Evolutionary conservation across 1,140 invertebrate species (phyloP), one percentile per base, ranked within the genome.

Genomic region (Micrasema minimum): DNA sequence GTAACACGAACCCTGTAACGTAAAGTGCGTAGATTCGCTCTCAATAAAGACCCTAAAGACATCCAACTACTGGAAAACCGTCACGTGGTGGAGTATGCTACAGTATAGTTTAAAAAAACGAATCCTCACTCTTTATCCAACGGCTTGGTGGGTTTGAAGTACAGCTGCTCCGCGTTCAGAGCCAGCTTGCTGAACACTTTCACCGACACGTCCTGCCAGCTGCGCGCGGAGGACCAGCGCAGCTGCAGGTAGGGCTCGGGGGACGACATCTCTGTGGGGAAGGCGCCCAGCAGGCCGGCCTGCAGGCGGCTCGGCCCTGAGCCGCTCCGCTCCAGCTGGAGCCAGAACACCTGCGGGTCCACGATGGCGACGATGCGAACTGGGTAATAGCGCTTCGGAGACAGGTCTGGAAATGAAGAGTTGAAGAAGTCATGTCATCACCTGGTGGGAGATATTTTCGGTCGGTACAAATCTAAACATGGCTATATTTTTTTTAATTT

Each of bases 261-360:
- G 14, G 22, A 2, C 16, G 37, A 14, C 4, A 22, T 9, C 16
- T 37, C 6, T 2, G 18, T 18, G 6, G 55, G 55, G 18, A 18
- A 59, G 31, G 35, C 16, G 55, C 35, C n/a, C 31, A 41, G 16
- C 37, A 59, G 37, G 14, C 55, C 55, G 10, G 55, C 55, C 55
- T 59, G 55, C 6, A 59, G 37, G 35, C n/a, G n/a, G 23, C 50
- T 12, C n/a, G 50, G 10, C 50, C 23, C 23, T 9, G 11, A 14
- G 12, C 1, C 20, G 50, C 23, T 51, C 50, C 10, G 11, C 50
- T 26, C 5, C 10, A 53, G 20, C 7, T 26, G 18, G 20, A 53
- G 23, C 20, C 20, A 53, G 23, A 53, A 53, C 12, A 53, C 10
- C n/a, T 53, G 50, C 1, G 50, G 50, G 23, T 53, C 23, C 10